phyloP scores from a whole-genome alignment of 1,140 invertebrate species.

The Drosophila paulistorum region DNA sequence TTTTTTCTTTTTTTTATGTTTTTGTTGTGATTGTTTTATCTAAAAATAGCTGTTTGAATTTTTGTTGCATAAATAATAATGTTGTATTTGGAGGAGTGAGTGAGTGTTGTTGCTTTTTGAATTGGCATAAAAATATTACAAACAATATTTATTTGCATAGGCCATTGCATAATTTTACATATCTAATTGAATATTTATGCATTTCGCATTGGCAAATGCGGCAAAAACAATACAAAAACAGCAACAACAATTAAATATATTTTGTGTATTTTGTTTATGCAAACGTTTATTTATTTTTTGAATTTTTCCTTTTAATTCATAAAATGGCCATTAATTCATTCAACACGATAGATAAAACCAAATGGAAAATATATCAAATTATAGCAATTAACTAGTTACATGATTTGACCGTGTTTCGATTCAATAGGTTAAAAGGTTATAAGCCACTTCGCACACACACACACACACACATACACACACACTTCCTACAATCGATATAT shows the following conservation, averaged over 20 bases:
- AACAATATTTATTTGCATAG: slow-evolving; percentile 40
- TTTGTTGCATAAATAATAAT: slow-evolving; percentile 29
- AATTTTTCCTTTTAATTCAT: slow-evolving; percentile 10
- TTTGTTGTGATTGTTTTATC: slow-evolving; percentile 23
- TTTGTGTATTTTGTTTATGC: slow-evolving; percentile 15
- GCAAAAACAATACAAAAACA: too few species aligned
- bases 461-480: too few species aligned
- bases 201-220: slow-evolving; percentile 24
- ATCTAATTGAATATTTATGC: slow-evolving; percentile 66
- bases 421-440: not conserved
- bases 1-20: not conserved
- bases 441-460: not conserved
- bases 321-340: slow-evolving; percentile 16
- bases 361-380: slow-evolving; percentile 6
- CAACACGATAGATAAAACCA: slow-evolving; percentile 15
- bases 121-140: slow-evolving; percentile 29
- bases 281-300: not conserved
- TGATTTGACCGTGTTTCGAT: not conserved
- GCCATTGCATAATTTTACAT: slow-evolving; percentile 59
- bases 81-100: slow-evolving; percentile 23
- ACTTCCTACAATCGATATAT: not conserved
- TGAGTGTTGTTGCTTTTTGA: slow-evolving; percentile 4
- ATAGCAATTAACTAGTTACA: slow-evolving; percentile 1
- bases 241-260: not conserved
- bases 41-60: slow-evolving; percentile 19